Conservation (phyloP, 2,797 vertebrate species). For the Psittacula derbiana region DNA sequence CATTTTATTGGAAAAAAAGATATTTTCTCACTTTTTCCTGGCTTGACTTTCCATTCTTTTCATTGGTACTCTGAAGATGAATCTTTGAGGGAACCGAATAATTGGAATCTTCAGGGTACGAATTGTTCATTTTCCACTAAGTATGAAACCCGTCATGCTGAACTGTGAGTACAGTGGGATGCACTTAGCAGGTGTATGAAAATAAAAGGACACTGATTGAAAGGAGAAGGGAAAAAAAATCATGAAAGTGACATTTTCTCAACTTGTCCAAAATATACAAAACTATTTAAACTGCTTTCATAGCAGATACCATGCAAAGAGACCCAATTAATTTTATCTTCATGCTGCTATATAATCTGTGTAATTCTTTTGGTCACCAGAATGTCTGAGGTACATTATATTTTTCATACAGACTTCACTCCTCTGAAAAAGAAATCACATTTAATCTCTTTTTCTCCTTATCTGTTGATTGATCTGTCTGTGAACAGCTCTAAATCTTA, state of each 20-base stretch:
- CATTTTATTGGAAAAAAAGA: neutral
- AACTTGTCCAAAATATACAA: constrained; percentile 48
- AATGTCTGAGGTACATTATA: constrained; percentile 27
- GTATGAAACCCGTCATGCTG: constrained; percentile 83
- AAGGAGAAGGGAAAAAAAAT: constrained; percentile 21
- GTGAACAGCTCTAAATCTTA: constrained; percentile 6
- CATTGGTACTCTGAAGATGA: constrained; percentile 68
- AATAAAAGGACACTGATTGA: constrained; percentile 60
- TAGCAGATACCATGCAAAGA: constrained; percentile 35
- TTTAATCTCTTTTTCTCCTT: constrained; percentile 42
- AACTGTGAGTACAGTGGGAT: constrained; percentile 74
- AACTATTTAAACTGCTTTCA: constrained; percentile 57
- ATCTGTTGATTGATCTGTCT: constrained; percentile 29
- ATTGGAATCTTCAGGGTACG: constrained; percentile 69
- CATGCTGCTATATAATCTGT: constrained; percentile 35
- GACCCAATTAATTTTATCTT: constrained; percentile 66
- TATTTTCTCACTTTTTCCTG: constrained; percentile 20
- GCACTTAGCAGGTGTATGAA: constrained; percentile 81
- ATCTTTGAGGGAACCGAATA: constrained; percentile 63
- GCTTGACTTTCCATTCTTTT: constrained; percentile 73
- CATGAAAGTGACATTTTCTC: constrained; percentile 47
- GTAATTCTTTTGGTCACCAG: constrained; percentile 49
- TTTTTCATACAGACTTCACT: constrained; percentile 25
- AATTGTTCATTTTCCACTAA: constrained; percentile 78
- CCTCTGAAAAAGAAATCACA: constrained; percentile 7